Evolutionary conservation across 2,113 vertebrate species (phyloP), one percentile per base, ranked within the genome.

Genomic region (Mugil cephalus): DNA sequence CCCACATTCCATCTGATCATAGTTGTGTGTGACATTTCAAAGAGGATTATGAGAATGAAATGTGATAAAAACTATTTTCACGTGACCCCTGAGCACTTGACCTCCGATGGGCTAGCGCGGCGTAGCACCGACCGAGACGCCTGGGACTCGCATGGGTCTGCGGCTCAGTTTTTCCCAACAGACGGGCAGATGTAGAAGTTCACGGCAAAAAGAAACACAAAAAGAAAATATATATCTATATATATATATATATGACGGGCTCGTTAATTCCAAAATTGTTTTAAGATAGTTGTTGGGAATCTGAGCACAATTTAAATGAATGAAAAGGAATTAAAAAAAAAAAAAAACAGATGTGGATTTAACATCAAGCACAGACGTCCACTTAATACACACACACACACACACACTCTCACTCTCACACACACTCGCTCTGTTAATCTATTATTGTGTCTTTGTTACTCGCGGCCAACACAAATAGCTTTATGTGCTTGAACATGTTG

Each of bases 11-110:
- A n/a, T 83, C 86, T 84, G 87, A 90, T 90, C 89, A 87, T 84
- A 88, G 85, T 89, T 87, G 77, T 87, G 87, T 89, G 85, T 93
- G 89, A 92, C 82, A 77, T 90, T 88, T 91, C 83, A 91, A 91
- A 90, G 86, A 87, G 87, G 87, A 90, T 93, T 90, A 93, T 74
- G 80, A 21, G 75, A 89, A 89, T 88, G 87, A 87, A 88, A 92
- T 91, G 85, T 89, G 88, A 91, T 90, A 54, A 80, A 89, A 89
- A 86, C 72, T 89, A 85, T 92, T 91, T 90, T 83, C 90, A 91
- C 75, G 89, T 91, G 90, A 88, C 86, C 88, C 46, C 69, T 54
- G 79, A 88, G 79, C 82, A 88, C 87, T 88, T 93, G 88, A 91
- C 91, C 88, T 67, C 60, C 61, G 69, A 61, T 59, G 58, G 74